Percentiles rank a stretch among this genome's conserved stretches.
Evolutionary conservation across 2,113 vertebrate genomes (phyloP).

Genomic region (Trichomycterus rosablanca): DNA sequence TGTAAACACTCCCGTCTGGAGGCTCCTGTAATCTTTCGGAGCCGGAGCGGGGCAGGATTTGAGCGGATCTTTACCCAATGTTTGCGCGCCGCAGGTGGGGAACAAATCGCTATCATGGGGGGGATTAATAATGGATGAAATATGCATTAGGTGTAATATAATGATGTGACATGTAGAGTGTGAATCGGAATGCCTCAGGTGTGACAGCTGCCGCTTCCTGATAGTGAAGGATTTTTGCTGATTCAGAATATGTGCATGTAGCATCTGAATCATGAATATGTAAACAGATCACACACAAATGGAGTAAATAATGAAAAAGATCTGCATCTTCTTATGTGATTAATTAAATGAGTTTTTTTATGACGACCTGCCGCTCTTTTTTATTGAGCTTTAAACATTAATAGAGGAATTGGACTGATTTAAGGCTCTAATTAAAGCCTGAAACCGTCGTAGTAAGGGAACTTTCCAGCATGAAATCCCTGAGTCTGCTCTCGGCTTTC

Average conservation of each 20-base stretch:
- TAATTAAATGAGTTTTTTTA: neutral
- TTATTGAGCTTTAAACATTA: conserved; percentile 4
- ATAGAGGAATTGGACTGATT: conserved; percentile 3
- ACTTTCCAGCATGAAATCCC: conserved; percentile 18
- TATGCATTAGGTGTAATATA: conserved; percentile 1
- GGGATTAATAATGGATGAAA: conserved; percentile 10
- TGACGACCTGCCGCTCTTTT: neutral
- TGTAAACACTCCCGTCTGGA: conserved; percentile 37
- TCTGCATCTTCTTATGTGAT: neutral
- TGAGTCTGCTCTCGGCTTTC: conserved; percentile 10
- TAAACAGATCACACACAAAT: neutral
- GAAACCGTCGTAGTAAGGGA: neutral
- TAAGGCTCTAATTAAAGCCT: conserved; percentile 19
- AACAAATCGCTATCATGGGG: conserved; percentile 12
- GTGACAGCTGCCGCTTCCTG: neutral
- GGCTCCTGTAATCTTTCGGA: conserved; percentile 8
- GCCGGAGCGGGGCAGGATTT: conserved; percentile 17
- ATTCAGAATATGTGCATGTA: neutral
- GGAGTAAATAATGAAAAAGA: neutral
- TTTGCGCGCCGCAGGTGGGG: conserved; percentile 1
- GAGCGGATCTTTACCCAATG: conserved; percentile 2
- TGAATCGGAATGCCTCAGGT: conserved; percentile 4
- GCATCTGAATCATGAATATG: neutral
- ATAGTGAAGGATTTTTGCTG: neutral
- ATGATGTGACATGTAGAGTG: neutral